A percentile compares a stretch with the other conserved stretches of the same genome.
Evolutionary conservation across 1,140 invertebrate species (phyloP).

Genomic region (Goniozus legneri): DNA sequence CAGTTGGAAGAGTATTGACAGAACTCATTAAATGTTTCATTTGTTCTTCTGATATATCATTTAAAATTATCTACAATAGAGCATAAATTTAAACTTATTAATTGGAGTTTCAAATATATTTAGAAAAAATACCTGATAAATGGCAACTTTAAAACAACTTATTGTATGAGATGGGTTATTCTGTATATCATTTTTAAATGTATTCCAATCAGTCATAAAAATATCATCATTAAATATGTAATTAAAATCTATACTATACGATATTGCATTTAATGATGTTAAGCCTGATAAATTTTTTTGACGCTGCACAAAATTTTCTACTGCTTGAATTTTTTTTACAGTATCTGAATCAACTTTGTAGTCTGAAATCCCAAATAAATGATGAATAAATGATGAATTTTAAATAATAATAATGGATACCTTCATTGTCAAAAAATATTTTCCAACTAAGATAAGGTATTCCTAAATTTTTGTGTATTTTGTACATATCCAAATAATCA

Average conservation of each 20-base stretch:
- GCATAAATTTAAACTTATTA: constrained; percentile 1
- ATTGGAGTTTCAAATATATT: constrained; percentile 18
- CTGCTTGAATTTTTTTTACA: constrained; percentile 53
- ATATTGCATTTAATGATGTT: constrained; percentile 58
- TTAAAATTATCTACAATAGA: constrained; percentile 45
- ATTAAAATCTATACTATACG: constrained; percentile 65
- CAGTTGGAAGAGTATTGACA: constrained; percentile 47
- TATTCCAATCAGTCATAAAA: constrained; percentile 59
- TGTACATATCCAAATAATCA: constrained; percentile 4
- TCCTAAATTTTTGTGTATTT: background rate
- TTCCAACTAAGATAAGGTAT: constrained; percentile 63
- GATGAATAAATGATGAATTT: constrained; percentile 12
- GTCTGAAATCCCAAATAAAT: constrained; percentile 49
- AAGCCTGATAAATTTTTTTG: constrained; percentile 52
- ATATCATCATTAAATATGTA: constrained; percentile 59
- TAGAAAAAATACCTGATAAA: constrained; percentile 63
- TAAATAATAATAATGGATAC: constrained; percentile 37
- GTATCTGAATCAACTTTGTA: constrained; percentile 50
- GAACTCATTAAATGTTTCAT: constrained; percentile 24
- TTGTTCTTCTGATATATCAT: constrained; percentile 49
- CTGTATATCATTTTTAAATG: constrained; percentile 64
- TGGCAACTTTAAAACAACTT: constrained; percentile 66
- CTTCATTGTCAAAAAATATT: constrained; percentile 66
- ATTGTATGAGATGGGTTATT: constrained; percentile 64
- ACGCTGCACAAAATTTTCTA: constrained; percentile 55